Evolutionary conservation across 1,140 invertebrate genomes (phyloP).

Genomic region (Popillia japonica): DNA sequence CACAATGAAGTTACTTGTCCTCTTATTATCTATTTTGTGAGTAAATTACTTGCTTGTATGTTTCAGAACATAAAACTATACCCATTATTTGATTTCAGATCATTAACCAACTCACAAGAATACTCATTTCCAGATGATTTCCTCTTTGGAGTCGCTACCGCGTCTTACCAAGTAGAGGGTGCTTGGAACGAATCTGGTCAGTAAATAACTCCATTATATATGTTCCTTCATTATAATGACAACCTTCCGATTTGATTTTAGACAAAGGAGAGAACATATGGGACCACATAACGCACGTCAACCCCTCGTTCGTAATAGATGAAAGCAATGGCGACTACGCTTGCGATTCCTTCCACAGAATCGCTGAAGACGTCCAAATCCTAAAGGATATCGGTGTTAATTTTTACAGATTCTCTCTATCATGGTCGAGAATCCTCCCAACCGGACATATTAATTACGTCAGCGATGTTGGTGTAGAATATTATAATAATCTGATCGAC

Average conservation of each 20-base stretch:
- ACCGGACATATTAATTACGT: conserved; percentile 63
- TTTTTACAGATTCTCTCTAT: conserved; percentile 68
- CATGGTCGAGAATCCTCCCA: conserved; percentile 68
- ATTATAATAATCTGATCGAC: conserved; percentile 68
- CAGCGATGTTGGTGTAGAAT: conserved; percentile 65
- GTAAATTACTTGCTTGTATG: background rate
- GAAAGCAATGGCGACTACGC: conserved; percentile 65
- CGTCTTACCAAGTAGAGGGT: conserved; percentile 63
- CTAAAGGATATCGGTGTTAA: conserved; percentile 62
- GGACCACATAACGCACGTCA: conserved; percentile 66
- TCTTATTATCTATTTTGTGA: background rate
- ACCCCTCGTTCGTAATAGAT: conserved; percentile 63
- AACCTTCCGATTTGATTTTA: too few relatives aligned
- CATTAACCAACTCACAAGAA: background rate
- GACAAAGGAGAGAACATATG: conserved; percentile 64
- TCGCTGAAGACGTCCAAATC: conserved; percentile 64
- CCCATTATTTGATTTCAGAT: background rate
- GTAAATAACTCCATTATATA: background rate
- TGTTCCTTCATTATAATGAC: too few relatives aligned
- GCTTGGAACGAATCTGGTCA: conserved; percentile 64
- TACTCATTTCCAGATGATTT: conserved; percentile 57
- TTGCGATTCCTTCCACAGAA: conserved; percentile 67
- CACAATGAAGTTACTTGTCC: background rate
- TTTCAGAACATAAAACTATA: too few relatives aligned
- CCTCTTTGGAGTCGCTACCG: conserved; percentile 61